A percentile compares a stretch with the other conserved stretches of the same genome.
phyloP scores from a whole-genome alignment of 30 jellyfish, hydroid and myxozoan genomes.

The Pseudorhiza aurosa region DNA sequence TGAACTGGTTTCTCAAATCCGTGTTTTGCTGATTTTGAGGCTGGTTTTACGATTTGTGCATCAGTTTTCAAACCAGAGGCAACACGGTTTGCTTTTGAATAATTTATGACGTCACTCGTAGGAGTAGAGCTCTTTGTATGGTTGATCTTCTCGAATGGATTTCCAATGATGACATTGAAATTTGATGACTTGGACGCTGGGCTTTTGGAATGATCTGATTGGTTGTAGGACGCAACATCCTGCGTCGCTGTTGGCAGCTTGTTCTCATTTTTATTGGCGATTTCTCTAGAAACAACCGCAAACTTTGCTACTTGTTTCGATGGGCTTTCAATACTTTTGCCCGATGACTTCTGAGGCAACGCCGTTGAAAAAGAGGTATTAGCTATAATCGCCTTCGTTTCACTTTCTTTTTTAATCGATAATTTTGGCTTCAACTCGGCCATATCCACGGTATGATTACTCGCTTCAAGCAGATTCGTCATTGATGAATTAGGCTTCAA shows the following conservation, averaged over 20 bases:
- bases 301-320: not conserved
- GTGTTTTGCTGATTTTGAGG: not conserved
- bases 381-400: not conserved
- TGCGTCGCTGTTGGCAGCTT: not conserved
- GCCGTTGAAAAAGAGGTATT: not conserved
- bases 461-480: conserved; percentile 3
- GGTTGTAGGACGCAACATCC: not conserved
- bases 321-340: not conserved
- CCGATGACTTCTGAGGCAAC: not conserved
- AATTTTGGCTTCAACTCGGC: not conserved
- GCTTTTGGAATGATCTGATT: not conserved
- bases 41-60: not conserved
- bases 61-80: not conserved
- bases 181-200: not conserved
- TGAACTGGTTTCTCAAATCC: conserved; percentile 24
- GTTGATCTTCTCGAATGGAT: conserved; percentile 5
- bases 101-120: not conserved
- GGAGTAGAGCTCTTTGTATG: not conserved
- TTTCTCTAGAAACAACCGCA: not conserved
- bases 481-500: conserved; percentile 7
- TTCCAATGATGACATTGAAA: not conserved
- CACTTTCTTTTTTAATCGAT: not conserved
- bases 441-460: not conserved
- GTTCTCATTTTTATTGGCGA: not conserved
- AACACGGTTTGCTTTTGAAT: conserved; percentile 8